These are phyloP conservation scores for Pseudopipra pipra DNA, from an alignment of 2,113 vertebrate genomes.

Conservation along the genomic window DNA sequence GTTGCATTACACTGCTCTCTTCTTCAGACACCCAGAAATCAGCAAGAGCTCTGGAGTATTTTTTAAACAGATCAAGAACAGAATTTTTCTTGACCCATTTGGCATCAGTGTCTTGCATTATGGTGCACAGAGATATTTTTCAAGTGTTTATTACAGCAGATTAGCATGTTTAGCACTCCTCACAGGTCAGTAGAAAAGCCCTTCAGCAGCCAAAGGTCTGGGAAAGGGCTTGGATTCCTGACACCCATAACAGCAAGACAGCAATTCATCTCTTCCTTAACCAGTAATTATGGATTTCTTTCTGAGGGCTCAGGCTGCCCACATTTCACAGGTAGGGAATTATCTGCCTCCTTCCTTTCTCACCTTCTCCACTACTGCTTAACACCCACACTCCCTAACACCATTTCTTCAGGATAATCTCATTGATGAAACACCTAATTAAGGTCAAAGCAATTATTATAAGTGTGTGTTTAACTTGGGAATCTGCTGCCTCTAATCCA, in stretches of 20 bases:
- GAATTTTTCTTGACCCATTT: neutral
- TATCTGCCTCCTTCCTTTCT: neutral
- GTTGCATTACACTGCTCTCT: neutral
- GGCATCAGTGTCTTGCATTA: neutral
- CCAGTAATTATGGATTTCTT: neutral
- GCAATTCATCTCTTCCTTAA: neutral
- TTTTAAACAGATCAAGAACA: neutral
- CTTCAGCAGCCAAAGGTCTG: neutral
- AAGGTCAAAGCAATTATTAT: neutral
- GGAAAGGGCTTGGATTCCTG: neutral
- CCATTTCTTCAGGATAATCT: neutral
- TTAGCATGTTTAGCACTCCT: neutral
- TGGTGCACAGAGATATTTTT: fast-evolving
- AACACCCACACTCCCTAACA: neutral
- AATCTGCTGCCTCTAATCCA: neutral
- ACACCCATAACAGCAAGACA: neutral
- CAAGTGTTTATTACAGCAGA: neutral
- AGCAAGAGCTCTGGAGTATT: neutral
- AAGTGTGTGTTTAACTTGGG: neutral
- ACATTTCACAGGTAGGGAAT: neutral
- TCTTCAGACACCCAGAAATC: neutral
- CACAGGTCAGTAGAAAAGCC: neutral
- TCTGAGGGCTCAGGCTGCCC: neutral
- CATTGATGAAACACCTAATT: neutral
- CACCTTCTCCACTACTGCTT: neutral